These are phyloP conservation scores for Microctenopoma lineatum DNA, from an alignment of 2,797 vertebrate species.

Conservation along the genomic window DNA sequence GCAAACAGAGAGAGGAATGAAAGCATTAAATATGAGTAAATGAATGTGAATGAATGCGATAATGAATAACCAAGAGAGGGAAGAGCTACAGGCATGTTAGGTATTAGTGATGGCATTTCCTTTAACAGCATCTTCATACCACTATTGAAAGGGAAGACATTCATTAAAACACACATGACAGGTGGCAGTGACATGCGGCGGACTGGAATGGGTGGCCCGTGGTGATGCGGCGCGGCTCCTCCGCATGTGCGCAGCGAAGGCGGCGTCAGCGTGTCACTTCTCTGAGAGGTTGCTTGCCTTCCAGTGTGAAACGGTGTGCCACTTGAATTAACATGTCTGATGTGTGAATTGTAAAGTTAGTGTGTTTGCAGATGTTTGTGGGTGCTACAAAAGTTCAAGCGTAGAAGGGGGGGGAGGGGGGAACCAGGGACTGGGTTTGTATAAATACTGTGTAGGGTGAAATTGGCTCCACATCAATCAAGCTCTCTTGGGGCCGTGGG, in stretches of 20 bases:
- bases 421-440: slow-evolving; percentile 58
- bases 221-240: slow-evolving; percentile 49
- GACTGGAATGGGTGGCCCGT: slow-evolving; percentile 59
- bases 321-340: slow-evolving; percentile 41
- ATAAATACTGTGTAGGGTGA: slow-evolving; percentile 76
- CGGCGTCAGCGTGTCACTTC: slow-evolving; percentile 33
- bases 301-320: slow-evolving; percentile 49
- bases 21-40: slow-evolving; percentile 64
- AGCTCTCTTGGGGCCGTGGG: slow-evolving; percentile 71
- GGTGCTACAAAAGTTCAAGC: slow-evolving; percentile 48
- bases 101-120: slow-evolving; percentile 66
- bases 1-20: slow-evolving; percentile 67
- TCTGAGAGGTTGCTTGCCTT: slow-evolving; percentile 50
- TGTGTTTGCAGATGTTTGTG: slow-evolving; percentile 45
- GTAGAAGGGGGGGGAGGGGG: slow-evolving; percentile 3
- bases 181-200: slow-evolving; percentile 62
- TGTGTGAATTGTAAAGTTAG: slow-evolving; percentile 46
- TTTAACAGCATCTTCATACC: slow-evolving; percentile 62
- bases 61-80: slow-evolving; percentile 51
- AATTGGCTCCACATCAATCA: slow-evolving; percentile 83
- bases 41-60: slow-evolving; percentile 41
- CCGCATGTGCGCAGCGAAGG: slow-evolving; percentile 40
- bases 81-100: slow-evolving; percentile 63
- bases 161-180: slow-evolving; percentile 74
- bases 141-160: slow-evolving; percentile 75